These are phyloP conservation scores for Drosophila quadrilineata DNA, from an alignment of 1,140 invertebrate species.

Conservation along the genomic window DNA sequence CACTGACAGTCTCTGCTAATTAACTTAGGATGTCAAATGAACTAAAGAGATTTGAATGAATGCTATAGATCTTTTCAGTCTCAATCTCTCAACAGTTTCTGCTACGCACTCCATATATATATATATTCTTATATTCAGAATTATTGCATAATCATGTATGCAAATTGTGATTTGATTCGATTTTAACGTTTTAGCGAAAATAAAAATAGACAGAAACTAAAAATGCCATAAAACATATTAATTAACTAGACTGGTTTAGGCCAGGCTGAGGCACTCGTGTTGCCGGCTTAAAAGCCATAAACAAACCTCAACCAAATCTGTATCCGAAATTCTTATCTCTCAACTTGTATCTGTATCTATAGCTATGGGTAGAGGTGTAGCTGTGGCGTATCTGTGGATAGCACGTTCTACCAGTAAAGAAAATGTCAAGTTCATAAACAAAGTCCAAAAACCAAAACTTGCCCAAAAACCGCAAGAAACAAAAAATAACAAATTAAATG, in stretches of 20 bases:
- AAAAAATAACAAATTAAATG: neutral
- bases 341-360: no score
- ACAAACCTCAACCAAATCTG: slow-evolving; percentile 22
- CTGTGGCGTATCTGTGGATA: no score
- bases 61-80: neutral
- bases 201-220: slow-evolving; percentile 1
- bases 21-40: slow-evolving; percentile 35
- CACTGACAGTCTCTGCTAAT: slow-evolving; percentile 30
- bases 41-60: neutral
- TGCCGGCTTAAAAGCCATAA: neutral
- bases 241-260: slow-evolving; percentile 56
- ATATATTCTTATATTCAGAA: no score
- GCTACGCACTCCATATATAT: no score
- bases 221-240: slow-evolving; percentile 41
- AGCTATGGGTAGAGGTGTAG: no score
- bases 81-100: neutral
- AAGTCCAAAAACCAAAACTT: slow-evolving; percentile 12
- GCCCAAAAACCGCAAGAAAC: no score
- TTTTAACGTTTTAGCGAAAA: no score
- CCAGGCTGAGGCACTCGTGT: slow-evolving; percentile 3
- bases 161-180: neutral
- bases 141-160: slow-evolving; percentile 18
- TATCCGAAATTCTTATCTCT: slow-evolving; percentile 20
- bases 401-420: slow-evolving; percentile 60
- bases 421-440: slow-evolving; percentile 75